Evolutionary conservation across 2,113 vertebrate genomes (phyloP), one percentile per base, ranked within the genome.

Genomic region (Plotosus lineatus): DNA sequence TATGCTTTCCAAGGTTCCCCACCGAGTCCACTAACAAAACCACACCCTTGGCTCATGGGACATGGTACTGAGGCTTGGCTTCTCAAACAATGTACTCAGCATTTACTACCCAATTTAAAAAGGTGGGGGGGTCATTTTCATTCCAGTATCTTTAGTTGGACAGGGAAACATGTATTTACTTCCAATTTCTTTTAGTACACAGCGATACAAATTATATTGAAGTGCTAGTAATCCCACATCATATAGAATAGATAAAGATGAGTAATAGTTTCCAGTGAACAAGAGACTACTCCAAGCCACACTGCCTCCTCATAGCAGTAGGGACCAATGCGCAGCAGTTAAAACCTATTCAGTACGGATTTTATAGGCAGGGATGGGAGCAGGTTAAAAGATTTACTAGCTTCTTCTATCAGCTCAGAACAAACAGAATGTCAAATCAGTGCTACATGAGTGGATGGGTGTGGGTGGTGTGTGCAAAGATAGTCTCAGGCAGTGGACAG

Each of bases 61-160:
- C 77, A 75, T 56, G 50, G 38, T 76, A 78, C 48, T 53, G 55
- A 48, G 76, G 69, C 55, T 42, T 69, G 56, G 38, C 76, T 72
- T 88, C 75, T 85, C 84, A 83, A 89, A 83, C 83, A 86, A 85
- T 80, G 77, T 68, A 85, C 84, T 91, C 83, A 84, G 88, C 40
- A 19, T 56, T 85, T 84, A 88, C 66, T 61, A 17, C 55, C 75
- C 85, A 87, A 89, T 89, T 86, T 82, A 75, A 86, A 89, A 86
- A 83, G 84, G n/a, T n/a, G n/a, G n/a, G n/a, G n/a, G n/a, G n/a
- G 87, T 88, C 80, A 87, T 84, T 85, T 87, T 89, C 8, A 71
- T 42, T 33, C 3, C 28, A 23, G 28, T 33, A 73, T 50, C 4
- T 50, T 72, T 50, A 19, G 31, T 19, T 48, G 5, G 2, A 48